phyloP scores from a whole-genome alignment of 37 sponge, comb jelly and placozoan species.

The Spongia lamella region DNA sequence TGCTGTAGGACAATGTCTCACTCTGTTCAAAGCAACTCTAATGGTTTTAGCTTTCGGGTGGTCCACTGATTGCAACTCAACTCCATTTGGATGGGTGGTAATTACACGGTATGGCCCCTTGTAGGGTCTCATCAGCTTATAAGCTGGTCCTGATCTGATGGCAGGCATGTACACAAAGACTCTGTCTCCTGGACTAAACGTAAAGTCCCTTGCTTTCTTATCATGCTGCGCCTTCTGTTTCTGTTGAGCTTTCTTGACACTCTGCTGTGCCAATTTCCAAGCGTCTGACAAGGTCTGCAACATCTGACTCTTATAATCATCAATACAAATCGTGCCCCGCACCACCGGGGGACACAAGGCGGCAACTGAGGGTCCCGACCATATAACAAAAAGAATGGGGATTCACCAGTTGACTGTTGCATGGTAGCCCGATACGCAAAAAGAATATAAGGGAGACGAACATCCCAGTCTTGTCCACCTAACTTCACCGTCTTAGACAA shows the following conservation, averaged over 20 bases:
- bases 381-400: conserved; percentile 33
- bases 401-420: conserved; percentile 20
- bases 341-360: conserved; percentile 1
- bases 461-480: conserved; percentile 24
- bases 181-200: conserved; percentile 18
- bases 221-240: conserved; percentile 45
- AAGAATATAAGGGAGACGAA: conserved; percentile 11
- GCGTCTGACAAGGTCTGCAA: too few species aligned
- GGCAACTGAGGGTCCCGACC: conserved; percentile 10
- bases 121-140: conserved; percentile 26
- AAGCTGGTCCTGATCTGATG: not conserved
- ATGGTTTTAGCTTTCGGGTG: conserved; percentile 12
- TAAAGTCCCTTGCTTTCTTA: not conserved
- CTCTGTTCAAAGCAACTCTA: conserved; percentile 23
- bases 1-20: conserved; percentile 19
- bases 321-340: not conserved
- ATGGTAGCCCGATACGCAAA: conserved; percentile 34
- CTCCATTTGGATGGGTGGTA: not conserved
- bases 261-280: conserved; percentile 26
- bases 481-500: not conserved
- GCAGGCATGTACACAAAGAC: conserved; percentile 49
- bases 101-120: conserved; percentile 43
- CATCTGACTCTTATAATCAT: conserved; percentile 28
- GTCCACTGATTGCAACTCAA: too few species aligned
- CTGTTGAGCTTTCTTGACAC: conserved; percentile 24